phyloP scores from a whole-genome alignment of 2,113 vertebrate genomes.

The Mesocricetus auratus region DNA sequence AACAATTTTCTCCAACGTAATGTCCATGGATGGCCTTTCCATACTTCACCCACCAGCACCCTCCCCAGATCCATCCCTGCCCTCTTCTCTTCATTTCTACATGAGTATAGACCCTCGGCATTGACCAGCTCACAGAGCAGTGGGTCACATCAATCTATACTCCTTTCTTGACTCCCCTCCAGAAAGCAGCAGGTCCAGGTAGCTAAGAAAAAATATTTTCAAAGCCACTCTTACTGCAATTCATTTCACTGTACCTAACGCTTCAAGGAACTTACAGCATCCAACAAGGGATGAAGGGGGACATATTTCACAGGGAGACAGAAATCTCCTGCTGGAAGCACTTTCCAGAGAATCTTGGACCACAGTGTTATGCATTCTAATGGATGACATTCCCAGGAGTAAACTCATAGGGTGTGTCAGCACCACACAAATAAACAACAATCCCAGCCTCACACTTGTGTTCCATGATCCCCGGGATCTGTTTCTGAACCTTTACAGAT shows the following conservation, averaged over 20 bases:
- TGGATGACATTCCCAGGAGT: neutral
- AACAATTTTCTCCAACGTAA: neutral
- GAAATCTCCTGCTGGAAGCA: neutral
- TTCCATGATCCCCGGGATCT: neutral
- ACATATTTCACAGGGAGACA: neutral
- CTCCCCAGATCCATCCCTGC: rapidly evolving
- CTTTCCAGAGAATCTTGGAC: neutral
- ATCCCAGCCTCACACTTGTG: neutral
- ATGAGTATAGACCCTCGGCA: neutral
- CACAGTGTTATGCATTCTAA: neutral
- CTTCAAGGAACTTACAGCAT: neutral
- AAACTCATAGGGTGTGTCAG: neutral
- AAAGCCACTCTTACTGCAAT: slow-evolving; percentile 20
- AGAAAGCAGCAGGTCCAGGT: neutral
- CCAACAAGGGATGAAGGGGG: neutral
- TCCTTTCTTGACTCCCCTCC: neutral
- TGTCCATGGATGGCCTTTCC: neutral
- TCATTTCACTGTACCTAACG: neutral
- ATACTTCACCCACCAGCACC: neutral
- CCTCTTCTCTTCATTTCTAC: neutral
- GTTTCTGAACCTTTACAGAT: neutral
- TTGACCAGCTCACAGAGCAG: neutral
- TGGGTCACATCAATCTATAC: neutral
- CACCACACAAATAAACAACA: neutral
- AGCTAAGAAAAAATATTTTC: neutral